phyloP scores from a whole-genome alignment of 1,140 invertebrate species.

The Aporrectodea caliginosa region DNA sequence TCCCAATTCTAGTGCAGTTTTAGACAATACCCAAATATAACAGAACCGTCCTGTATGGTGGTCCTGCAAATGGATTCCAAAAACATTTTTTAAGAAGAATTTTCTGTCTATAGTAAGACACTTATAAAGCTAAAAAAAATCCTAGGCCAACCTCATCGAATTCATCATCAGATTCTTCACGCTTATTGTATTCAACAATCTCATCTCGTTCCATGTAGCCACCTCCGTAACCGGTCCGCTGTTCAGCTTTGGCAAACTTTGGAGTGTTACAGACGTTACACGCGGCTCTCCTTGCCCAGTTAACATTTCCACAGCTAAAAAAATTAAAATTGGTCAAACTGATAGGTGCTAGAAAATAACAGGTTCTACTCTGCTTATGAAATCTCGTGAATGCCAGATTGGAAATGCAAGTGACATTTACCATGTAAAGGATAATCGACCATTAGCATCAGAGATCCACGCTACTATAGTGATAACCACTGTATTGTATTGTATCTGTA shows the following conservation, averaged over 20 bases:
- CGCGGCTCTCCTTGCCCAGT: constrained; percentile 92
- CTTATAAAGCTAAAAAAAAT: background rate
- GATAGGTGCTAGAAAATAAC: too few species aligned
- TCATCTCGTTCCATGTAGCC: constrained; percentile 55
- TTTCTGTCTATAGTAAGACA: background rate
- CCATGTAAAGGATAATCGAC: too few species aligned
- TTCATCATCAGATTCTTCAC: constrained; percentile 43
- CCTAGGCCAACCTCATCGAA: constrained; percentile 48
- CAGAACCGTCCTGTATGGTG: too few species aligned
- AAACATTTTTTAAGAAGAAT: background rate
- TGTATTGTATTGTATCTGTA: too few species aligned
- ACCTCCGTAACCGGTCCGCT: constrained; percentile 53
- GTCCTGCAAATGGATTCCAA: background rate
- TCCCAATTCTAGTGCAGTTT: too few species aligned
- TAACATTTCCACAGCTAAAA: constrained; percentile 90
- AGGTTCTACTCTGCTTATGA: too few species aligned
- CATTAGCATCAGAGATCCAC: too few species aligned
- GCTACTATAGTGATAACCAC: too few species aligned
- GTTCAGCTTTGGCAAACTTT: constrained; percentile 63
- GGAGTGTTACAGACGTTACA: constrained; percentile 99
- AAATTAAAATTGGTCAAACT: too few species aligned
- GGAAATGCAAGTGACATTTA: too few species aligned
- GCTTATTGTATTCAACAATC: constrained; percentile 48
- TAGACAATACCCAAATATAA: too few species aligned
- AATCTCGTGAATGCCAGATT: too few species aligned